These are phyloP conservation scores for Coelopa frigida DNA, from an alignment of 1,140 invertebrate genomes.

Conservation along the genomic window DNA sequence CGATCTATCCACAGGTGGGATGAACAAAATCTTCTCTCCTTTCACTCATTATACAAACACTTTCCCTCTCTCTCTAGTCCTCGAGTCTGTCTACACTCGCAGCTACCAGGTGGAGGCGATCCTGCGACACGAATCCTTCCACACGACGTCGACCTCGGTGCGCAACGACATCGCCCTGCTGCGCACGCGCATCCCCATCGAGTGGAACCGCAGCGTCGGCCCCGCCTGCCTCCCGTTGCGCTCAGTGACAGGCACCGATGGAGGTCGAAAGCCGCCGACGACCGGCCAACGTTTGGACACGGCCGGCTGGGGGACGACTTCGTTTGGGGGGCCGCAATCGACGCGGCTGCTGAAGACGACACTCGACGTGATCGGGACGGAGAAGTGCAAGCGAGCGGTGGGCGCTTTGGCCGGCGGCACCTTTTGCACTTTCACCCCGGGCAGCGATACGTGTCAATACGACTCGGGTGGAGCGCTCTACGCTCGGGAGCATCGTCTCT, in stretches of 20 bases:
- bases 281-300: conserved; percentile 27
- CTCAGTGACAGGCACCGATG: conserved; percentile 12
- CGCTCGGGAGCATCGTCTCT: conserved; percentile 25
- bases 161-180: conserved; percentile 39
- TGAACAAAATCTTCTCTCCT: background rate
- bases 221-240: conserved; percentile 31
- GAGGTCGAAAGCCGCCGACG: conserved; percentile 12
- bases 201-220: conserved; percentile 31
- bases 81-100: conserved; percentile 30
- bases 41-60: background rate
- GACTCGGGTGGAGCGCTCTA: conserved; percentile 41
- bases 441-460: conserved; percentile 37
- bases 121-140: conserved; percentile 32
- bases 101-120: conserved; percentile 27
- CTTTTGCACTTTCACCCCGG: conserved; percentile 39
- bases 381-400: conserved; percentile 20
- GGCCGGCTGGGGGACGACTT: conserved; percentile 41
- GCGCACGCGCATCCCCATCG: conserved; percentile 22
- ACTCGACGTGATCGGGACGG: conserved; percentile 27
- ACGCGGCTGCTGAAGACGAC: conserved; percentile 29
- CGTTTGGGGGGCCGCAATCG: conserved; percentile 35
- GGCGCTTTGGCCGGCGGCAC: conserved; percentile 17
- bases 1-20: conserved; percentile 23
- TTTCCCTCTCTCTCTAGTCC: conserved; percentile 5
- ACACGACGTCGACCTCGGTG: conserved; percentile 17